A percentile compares a stretch with the other conserved stretches of the same genome.
These are phyloP conservation scores for Coregonus sp. DNA, from an alignment of 2,797 vertebrate species.

Conservation along the genomic window DNA sequence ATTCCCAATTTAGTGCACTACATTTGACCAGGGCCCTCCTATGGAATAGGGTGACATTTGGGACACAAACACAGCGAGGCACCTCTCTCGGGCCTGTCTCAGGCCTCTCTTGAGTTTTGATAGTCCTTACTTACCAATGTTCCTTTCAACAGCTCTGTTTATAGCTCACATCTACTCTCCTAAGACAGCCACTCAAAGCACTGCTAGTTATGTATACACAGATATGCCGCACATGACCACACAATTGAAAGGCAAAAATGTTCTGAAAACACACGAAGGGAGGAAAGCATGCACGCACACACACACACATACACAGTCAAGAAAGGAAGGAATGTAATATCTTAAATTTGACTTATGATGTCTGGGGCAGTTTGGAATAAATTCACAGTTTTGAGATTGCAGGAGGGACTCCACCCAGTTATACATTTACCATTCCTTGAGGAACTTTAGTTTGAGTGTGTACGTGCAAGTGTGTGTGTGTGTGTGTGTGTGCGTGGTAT, in stretches of 20 bases:
- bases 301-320: too few species aligned
- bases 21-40: not conserved
- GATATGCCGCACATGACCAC: constrained; percentile 21
- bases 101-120: constrained; percentile 24
- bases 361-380: constrained; percentile 53
- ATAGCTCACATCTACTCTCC: constrained; percentile 35
- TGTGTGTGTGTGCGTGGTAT: constrained; percentile 36
- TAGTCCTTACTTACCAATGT: constrained; percentile 33
- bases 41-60: not conserved
- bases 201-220: constrained; percentile 29
- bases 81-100: not conserved
- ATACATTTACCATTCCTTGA: too few species aligned
- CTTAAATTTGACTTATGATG: constrained; percentile 46
- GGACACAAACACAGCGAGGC: constrained; percentile 7
- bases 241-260: not conserved
- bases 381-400: constrained; percentile 62
- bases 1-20: not conserved
- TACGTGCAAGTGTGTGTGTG: constrained; percentile 5
- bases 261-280: not conserved
- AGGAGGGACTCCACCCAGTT: constrained; percentile 56
- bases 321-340: constrained; percentile 41
- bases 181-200: constrained; percentile 16
- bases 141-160: constrained; percentile 49
- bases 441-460: too few species aligned
- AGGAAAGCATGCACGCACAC: not conserved